A percentile compares a stretch with the other conserved stretches of the same genome.
Conservation (phyloP, 2,797 vertebrate genomes). For the Argentina silus region DNA sequence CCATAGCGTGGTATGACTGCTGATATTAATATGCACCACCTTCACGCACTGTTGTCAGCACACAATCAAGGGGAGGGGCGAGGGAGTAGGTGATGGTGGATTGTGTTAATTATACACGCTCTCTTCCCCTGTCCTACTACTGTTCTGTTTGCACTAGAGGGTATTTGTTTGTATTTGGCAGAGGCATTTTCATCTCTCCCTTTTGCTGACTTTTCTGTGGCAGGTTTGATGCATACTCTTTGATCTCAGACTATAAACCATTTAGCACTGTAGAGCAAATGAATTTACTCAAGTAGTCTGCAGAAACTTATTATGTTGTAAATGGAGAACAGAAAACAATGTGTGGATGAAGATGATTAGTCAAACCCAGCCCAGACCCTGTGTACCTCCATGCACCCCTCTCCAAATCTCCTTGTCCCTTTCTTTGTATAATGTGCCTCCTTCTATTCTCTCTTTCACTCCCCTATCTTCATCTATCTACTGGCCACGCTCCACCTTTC, state of each 20-base stretch:
- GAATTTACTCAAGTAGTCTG: not conserved
- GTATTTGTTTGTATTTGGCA: constrained; percentile 20
- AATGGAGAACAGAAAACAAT: not conserved
- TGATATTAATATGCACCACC: constrained; percentile 69
- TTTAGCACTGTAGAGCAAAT: not conserved
- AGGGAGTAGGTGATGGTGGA: constrained; percentile 18
- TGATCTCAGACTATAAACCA: constrained; percentile 20
- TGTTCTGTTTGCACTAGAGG: constrained; percentile 31
- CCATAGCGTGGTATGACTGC: constrained; percentile 42
- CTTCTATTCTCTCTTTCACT: constrained; percentile 29
- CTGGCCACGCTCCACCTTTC: not conserved
- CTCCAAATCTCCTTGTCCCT: constrained; percentile 5
- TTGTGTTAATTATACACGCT: constrained; percentile 33
- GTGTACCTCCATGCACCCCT: not conserved
- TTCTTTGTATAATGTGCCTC: constrained; percentile 5
- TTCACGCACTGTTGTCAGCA: constrained; percentile 66
- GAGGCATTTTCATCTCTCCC: not conserved
- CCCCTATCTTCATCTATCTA: constrained; percentile 16
- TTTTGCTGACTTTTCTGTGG: constrained; percentile 22
- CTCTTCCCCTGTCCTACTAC: constrained; percentile 31
- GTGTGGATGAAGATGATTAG: not conserved
- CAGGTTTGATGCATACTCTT: constrained; percentile 26
- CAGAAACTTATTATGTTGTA: too few relatives aligned
- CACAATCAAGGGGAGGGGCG: constrained; percentile 49
- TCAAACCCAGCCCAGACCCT: not conserved